Percentiles rank a stretch among this genome's conserved stretches.
Conservation (phyloP, 2,888 invertebrate species). For the Carabus problematicus region DNA sequence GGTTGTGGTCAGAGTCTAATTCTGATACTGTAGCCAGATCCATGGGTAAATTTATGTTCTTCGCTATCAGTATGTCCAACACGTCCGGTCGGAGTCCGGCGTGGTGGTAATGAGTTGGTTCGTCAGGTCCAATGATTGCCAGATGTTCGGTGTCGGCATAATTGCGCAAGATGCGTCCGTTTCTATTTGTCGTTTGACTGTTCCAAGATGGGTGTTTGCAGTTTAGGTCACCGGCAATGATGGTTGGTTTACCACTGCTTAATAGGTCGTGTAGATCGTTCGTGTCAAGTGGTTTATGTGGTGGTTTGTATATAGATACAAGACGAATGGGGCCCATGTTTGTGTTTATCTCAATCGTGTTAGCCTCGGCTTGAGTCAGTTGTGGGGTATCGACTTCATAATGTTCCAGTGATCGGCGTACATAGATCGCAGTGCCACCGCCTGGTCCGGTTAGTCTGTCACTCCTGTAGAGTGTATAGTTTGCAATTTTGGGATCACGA, state of each 20-base stretch:
- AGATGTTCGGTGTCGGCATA: not conserved
- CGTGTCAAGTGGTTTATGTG: not conserved
- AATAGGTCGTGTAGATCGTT: not conserved
- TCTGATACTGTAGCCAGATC: not conserved
- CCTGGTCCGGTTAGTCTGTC: not conserved
- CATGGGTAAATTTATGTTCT: not conserved
- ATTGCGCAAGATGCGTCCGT: not conserved
- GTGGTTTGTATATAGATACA: too few relatives aligned
- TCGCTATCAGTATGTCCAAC: not conserved
- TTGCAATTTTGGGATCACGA: not conserved
- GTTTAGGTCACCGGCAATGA: not conserved
- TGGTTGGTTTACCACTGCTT: not conserved
- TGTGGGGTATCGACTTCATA: not conserved
- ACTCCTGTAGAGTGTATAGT: not conserved
- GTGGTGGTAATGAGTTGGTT: not conserved
- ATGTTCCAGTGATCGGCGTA: not conserved
- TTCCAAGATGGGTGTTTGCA: conserved; percentile 9
- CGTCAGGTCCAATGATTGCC: not conserved
- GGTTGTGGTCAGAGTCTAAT: not conserved
- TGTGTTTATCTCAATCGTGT: not conserved
- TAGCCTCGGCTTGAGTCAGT: not conserved
- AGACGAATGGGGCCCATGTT: not conserved
- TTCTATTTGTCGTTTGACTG: not conserved
- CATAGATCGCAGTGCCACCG: conserved; percentile 2
- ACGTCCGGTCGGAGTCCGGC: not conserved